Percentiles rank a stretch among this genome's conserved stretches.
Conservation (phyloP, 2,797 vertebrate species). For the Phalanger gymnotis region DNA sequence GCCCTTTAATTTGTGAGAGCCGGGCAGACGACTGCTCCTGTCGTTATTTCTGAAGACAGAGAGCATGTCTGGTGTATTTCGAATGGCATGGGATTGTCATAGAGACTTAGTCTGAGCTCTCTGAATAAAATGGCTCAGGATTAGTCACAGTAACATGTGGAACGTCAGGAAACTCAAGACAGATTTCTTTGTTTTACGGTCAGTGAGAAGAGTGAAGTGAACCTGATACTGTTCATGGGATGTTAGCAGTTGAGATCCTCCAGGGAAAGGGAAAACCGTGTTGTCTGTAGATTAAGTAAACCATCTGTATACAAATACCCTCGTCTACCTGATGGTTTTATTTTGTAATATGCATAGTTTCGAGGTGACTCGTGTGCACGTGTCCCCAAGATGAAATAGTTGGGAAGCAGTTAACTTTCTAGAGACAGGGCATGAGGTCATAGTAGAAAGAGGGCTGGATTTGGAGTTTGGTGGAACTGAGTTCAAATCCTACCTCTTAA, state of each 20-base stretch:
- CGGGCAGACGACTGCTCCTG: slow-evolving; percentile 77
- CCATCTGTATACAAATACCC: slow-evolving; percentile 5
- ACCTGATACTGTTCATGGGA: slow-evolving; percentile 28
- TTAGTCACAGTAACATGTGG: slow-evolving; percentile 78
- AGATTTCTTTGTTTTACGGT: slow-evolving; percentile 81
- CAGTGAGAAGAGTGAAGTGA: slow-evolving; percentile 14
- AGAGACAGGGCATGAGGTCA: background rate
- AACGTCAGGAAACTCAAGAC: slow-evolving; percentile 78
- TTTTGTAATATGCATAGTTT: slow-evolving; percentile 1
- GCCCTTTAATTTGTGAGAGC: slow-evolving; percentile 56
- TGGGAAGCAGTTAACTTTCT: background rate
- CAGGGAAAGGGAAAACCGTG: slow-evolving; percentile 35
- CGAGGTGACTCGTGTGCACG: background rate
- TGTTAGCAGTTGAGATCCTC: slow-evolving; percentile 33
- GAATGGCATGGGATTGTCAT: slow-evolving; percentile 77
- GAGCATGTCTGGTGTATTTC: slow-evolving; percentile 74
- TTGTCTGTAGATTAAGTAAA: slow-evolving; percentile 37
- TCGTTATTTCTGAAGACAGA: slow-evolving; percentile 80
- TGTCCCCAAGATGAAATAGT: slow-evolving; percentile 3
- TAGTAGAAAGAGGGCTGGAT: background rate
- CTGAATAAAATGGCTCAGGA: slow-evolving; percentile 79
- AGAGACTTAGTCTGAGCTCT: slow-evolving; percentile 77
- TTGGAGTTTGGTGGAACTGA: background rate
- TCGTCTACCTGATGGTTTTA: slow-evolving; percentile 43
- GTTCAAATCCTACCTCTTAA: background rate